These are phyloP conservation scores for Sabellastarte sp. DNA, from an alignment of 2,888 invertebrate genomes.

Conservation along the genomic window DNA sequence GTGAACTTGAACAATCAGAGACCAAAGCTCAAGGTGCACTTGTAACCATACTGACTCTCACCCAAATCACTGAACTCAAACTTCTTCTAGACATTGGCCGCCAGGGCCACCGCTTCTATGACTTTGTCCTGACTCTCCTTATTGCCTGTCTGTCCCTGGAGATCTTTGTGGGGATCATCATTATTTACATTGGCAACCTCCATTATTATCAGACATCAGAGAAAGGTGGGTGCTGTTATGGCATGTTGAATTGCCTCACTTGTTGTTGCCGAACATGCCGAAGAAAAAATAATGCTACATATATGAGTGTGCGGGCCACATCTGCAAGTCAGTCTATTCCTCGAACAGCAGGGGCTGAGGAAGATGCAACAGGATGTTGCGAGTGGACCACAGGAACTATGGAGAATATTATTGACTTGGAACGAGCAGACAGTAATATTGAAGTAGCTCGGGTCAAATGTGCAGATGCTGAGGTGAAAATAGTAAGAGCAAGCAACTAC, in stretches of 20 bases:
- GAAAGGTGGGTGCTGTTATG: constrained; percentile 14
- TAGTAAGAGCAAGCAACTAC: constrained; percentile 30
- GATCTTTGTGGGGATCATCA: constrained; percentile 36
- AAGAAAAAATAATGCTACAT: constrained; percentile 23
- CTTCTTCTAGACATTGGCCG: constrained; percentile 35
- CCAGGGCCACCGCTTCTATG: constrained; percentile 35
- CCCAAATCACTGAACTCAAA: constrained; percentile 35
- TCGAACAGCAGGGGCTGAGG: constrained; percentile 7
- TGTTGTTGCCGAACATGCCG: constrained; percentile 26
- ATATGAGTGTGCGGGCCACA: constrained; percentile 20
- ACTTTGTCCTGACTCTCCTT: constrained; percentile 35
- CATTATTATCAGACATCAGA: constrained; percentile 26
- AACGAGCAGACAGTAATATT: constrained; percentile 33
- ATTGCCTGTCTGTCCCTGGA: constrained; percentile 35
- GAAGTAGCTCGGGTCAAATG: constrained; percentile 32
- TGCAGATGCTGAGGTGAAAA: constrained; percentile 32
- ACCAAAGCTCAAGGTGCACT: constrained; percentile 36
- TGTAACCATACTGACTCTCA: constrained; percentile 32
- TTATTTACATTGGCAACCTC: constrained; percentile 34
- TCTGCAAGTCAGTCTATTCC: constrained; percentile 9
- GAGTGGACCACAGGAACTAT: constrained; percentile 21
- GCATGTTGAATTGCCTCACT: constrained; percentile 11
- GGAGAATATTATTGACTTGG: constrained; percentile 31
- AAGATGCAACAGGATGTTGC: constrained; percentile 15
- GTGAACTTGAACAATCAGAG: constrained; percentile 36